These are phyloP conservation scores for Phalangium opilio DNA, from an alignment of 2,888 invertebrate species.

Conservation along the genomic window DNA sequence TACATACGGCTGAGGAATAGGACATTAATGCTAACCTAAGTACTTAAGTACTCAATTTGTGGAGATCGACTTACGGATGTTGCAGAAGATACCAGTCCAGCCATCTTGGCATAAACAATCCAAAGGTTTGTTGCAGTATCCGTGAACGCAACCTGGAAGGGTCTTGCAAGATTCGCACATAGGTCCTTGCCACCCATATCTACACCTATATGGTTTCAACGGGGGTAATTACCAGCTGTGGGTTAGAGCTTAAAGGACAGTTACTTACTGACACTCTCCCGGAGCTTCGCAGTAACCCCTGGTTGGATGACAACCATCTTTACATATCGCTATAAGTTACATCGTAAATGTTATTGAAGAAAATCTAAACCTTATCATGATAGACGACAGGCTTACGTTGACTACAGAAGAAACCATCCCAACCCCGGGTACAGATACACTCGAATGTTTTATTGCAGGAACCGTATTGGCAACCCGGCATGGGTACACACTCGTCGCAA, in stretches of 20 bases:
- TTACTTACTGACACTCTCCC: conserved; percentile 53
- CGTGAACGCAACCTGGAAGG: conserved; percentile 77
- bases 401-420: conserved; percentile 76
- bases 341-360: conserved; percentile 1
- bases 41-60: conserved; percentile 1
- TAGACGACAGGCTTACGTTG: conserved; percentile 47
- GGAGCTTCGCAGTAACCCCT: conserved; percentile 75
- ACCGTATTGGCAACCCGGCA: conserved; percentile 75
- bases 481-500: conserved; percentile 68
- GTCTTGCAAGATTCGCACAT: conserved; percentile 73
- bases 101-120: conserved; percentile 81
- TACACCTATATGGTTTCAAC: conserved; percentile 42
- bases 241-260: not conserved
- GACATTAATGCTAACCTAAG: no score
- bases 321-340: conserved; percentile 53
- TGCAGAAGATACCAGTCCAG: conserved; percentile 55
- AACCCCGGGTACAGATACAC: conserved; percentile 66
- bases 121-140: conserved; percentile 71
- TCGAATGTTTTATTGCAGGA: conserved; percentile 63
- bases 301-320: conserved; percentile 65
- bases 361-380: no score
- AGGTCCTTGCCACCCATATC: conserved; percentile 76
- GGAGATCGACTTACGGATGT: conserved; percentile 51
- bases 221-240: not conserved
- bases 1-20: conserved; percentile 58